Evolutionary conservation across 2,797 vertebrate genomes (phyloP).

Genomic region (Spondyliosoma cantharus): DNA sequence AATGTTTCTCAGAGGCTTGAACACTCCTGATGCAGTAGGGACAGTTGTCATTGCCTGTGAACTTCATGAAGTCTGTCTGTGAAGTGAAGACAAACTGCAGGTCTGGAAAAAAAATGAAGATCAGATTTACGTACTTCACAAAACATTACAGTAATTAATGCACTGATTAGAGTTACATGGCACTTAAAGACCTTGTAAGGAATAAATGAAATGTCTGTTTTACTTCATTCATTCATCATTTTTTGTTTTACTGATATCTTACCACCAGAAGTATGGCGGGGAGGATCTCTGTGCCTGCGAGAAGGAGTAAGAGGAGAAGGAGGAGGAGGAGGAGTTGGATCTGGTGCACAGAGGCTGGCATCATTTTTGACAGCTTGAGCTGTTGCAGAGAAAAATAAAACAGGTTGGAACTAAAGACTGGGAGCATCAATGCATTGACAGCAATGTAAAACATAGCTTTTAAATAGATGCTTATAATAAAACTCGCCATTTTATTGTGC

Average conservation of each 20-base stretch:
- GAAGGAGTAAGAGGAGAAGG: background rate
- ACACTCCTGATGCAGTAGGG: conserved; percentile 43
- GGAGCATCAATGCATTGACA: background rate
- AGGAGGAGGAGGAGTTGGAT: background rate
- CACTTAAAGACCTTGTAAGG: background rate
- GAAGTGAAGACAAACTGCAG: conserved; percentile 37
- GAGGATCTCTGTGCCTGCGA: background rate
- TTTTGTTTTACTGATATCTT: background rate
- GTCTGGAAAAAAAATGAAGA: conserved; percentile 12
- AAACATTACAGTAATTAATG: background rate
- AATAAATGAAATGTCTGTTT: background rate
- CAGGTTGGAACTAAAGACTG: background rate
- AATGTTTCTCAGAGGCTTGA: conserved; percentile 26
- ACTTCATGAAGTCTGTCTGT: conserved; percentile 27
- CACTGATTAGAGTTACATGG: background rate
- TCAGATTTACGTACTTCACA: background rate
- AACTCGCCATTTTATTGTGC: background rate
- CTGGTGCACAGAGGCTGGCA: background rate
- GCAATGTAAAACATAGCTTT: too few relatives aligned
- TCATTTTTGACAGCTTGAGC: background rate
- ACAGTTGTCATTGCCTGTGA: conserved; percentile 14
- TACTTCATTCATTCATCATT: too few relatives aligned
- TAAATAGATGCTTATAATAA: background rate
- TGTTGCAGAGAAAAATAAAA: conserved; percentile 14
- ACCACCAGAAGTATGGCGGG: conserved; percentile 9